Percentiles rank a stretch among this genome's conserved stretches.
Conservation (phyloP, 2,797 vertebrate genomes). For the Naso thynnoides region DNA sequence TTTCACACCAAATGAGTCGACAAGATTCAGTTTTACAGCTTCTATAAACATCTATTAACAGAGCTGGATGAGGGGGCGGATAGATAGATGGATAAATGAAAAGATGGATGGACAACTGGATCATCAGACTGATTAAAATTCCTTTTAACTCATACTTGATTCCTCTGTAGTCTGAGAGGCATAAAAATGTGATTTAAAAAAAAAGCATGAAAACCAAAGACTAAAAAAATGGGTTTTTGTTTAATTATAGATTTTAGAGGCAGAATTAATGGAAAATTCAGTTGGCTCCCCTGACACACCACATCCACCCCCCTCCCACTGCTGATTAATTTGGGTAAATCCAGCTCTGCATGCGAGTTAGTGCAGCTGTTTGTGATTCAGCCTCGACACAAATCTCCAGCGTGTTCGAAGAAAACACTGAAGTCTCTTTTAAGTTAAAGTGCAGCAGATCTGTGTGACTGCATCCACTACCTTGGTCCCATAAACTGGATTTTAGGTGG, state of each 20-base stretch:
- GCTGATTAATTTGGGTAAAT: constrained; percentile 58
- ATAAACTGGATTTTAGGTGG: constrained; percentile 9
- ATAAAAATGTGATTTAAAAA: constrained; percentile 16
- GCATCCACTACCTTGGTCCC: neutral
- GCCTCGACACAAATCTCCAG: constrained; percentile 36
- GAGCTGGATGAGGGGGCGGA: constrained; percentile 10
- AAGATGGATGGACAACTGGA: constrained; percentile 1
- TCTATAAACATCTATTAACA: constrained; percentile 14
- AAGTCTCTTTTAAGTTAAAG: constrained; percentile 17
- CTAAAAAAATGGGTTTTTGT: constrained; percentile 45
- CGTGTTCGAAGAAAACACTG: neutral
- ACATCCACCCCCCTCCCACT: constrained; percentile 14
- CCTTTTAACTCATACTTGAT: constrained; percentile 14
- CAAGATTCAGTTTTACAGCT: neutral
- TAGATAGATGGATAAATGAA: neutral
- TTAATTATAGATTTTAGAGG: constrained; percentile 69
- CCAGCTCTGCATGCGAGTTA: constrained; percentile 31
- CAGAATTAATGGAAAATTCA: constrained; percentile 60
- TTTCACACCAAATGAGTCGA: constrained; percentile 1
- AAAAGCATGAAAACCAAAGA: constrained; percentile 27
- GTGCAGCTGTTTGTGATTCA: constrained; percentile 48
- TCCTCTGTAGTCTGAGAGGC: constrained; percentile 11
- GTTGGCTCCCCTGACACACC: constrained; percentile 46
- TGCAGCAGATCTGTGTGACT: constrained; percentile 5
- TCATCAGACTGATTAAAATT: constrained; percentile 21